Base-by-base conservation (phyloP, 2,797 vertebrate species). In the Helostoma temminkii region DNA sequence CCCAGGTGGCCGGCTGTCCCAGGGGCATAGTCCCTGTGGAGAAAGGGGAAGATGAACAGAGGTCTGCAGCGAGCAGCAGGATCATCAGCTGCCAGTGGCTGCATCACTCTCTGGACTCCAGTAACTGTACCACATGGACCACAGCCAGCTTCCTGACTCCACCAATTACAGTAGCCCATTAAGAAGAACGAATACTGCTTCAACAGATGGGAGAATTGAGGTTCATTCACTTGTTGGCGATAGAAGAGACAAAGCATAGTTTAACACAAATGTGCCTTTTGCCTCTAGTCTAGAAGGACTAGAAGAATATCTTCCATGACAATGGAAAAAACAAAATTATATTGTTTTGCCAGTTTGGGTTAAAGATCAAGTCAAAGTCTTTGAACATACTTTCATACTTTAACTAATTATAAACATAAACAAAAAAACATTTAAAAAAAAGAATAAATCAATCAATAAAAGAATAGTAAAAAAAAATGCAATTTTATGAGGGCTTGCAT, bases 141-240 rank as follows among this genome's bases (percentile, higher is more conserved):
- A 28, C 72, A 14, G 52, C 67, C 73, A 21, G 79, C 80, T 82
- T 80, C 71, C 77, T 64, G 92, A 90, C 92, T 89, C 67, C 76
- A 80, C 93, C 93, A 95, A 95, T 95, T 95, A 94, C 88, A 92
- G 90, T 80, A 88, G 94, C 82, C 91, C 92, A 94, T 95, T 94
- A 94, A 92, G 86, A 88, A 91, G 90, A 83, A 71, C 75, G 70
- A 84, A 81, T 66, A 85, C 75, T 78, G 64, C 41, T 65, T 86
- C 88, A 90, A 84, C 93, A 93, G 94, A 95, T 91, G 90, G 93
- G 88, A 92, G 86, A 92, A 80, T 67, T 81, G 81, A 92, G 90
- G 88, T 74, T 92, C 82, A 87, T 54, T 63, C 11, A 6, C 65
- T 57, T 52, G 45, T 76, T 82, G 66, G 49, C 43, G 43, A 59